Base-by-base conservation (phyloP, 2,113 vertebrate genomes). In the Dinomys branickii region DNA sequence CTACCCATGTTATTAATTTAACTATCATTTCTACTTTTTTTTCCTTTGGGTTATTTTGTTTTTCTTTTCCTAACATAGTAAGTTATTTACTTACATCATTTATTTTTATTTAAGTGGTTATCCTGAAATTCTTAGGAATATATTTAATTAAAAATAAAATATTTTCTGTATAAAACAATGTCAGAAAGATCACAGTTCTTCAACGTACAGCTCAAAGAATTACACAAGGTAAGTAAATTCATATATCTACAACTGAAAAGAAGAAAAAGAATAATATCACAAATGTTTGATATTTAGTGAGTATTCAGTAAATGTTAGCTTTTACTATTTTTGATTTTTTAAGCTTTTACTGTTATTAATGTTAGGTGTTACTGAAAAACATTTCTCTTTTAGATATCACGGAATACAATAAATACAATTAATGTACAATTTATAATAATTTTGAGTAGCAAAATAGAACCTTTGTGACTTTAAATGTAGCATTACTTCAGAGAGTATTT, bases 131-230 rank as follows among this genome's bases (percentile, higher is more conserved):
- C 75, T 22, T 58, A 82, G 61, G 88, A 96, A 86, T 85, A 22
- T 28, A 82, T 78, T 90, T 87, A 58, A 35, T 56, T 69, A 38
- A 97, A 94, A 82, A 50, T 56, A 54, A 95, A 91, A 77, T 65
- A 83, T 52, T 63, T 81, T 75, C 38, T 83, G 2, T 75, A 41
- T 80, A 88, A 38, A 89, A 9, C 7, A 87, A 50, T 89, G 69
- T 6, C 87, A 82, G 85, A 92, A 95, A 92, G 4, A 26, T 65
- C 11, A 20, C 44, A 88, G n/a, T 71, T 96, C 38, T 91, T 85
- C 85, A 90, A n/a, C 90, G 85, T 2, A 9, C 5, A 78, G 33
- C 52, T 91, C 38, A 86, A 80, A 86, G 77, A 88, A 61, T 52
- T 87, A 73, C 2, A 73, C 14, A 59, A 24, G 16, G 58, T 87